Conservation (phyloP, 2,113 vertebrate genomes). For the Brachypteracias leptosomus region DNA sequence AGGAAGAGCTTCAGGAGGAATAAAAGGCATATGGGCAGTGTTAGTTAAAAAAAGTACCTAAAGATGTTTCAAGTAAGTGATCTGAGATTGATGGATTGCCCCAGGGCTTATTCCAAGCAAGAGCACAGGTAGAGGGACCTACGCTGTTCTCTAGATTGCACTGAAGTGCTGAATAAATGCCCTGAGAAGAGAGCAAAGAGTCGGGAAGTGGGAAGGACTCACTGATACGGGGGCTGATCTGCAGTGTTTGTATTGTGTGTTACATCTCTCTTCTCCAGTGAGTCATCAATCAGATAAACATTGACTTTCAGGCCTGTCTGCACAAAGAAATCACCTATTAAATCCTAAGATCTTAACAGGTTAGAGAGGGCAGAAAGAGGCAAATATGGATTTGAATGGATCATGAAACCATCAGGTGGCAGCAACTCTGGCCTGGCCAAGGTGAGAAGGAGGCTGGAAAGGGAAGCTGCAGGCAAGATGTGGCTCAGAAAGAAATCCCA, state of each 20-base stretch:
- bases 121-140: accelerated
- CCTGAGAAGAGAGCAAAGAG: background rate
- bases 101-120: background rate
- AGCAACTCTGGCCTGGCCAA: background rate
- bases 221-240: accelerated
- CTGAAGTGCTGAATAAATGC: background rate
- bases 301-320: background rate
- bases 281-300: conserved; percentile 4
- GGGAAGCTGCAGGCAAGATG: background rate
- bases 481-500: background rate
- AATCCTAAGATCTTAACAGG: background rate
- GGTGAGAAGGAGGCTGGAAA: background rate
- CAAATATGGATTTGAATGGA: background rate
- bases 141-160: background rate
- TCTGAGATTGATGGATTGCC: background rate
- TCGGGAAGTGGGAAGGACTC: background rate
- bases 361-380: background rate
- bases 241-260: background rate
- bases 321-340: background rate
- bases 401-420: background rate
- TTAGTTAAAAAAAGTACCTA: background rate
- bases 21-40: background rate
- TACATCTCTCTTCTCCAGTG: background rate
- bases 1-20: background rate
- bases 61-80: background rate